Percentiles rank a stretch among this genome's conserved stretches.
phyloP scores from a whole-genome alignment of 2,113 vertebrate species.

The Pao palembangensis region DNA sequence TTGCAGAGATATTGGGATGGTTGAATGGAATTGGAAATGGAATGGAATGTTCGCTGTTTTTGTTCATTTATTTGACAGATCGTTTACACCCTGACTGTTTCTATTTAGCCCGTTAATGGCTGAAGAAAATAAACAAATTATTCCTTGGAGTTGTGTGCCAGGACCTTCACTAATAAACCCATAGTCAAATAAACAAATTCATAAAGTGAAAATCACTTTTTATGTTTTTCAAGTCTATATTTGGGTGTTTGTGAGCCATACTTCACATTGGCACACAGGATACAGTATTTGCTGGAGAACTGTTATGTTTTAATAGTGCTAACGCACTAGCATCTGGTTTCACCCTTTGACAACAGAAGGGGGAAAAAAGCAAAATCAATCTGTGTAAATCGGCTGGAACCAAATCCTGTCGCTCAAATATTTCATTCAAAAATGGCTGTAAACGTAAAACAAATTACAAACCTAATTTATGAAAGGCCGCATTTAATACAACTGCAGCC shows the following conservation, averaged over 20 bases:
- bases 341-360: background rate
- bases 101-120: conserved; percentile 2
- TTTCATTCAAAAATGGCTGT: conserved; percentile 2
- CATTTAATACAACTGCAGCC: background rate
- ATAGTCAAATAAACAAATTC: background rate
- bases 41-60: conserved; percentile 9
- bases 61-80: conserved; percentile 3
- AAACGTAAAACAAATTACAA: background rate
- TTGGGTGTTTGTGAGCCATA: no score
- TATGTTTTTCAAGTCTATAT: no score
- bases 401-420: background rate
- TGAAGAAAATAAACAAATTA: background rate
- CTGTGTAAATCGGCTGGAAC: background rate
- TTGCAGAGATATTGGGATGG: background rate
- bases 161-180: no score
- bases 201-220: no score
- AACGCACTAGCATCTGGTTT: background rate
- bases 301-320: no score
- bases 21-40: background rate
- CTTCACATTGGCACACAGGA: no score
- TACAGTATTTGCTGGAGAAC: no score
- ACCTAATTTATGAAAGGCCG: conserved; percentile 1
- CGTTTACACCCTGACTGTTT: background rate
- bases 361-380: background rate
- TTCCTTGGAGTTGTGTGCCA: no score